Conservation (phyloP, 2,888 invertebrate genomes). For the Drosophila demipolita region DNA sequence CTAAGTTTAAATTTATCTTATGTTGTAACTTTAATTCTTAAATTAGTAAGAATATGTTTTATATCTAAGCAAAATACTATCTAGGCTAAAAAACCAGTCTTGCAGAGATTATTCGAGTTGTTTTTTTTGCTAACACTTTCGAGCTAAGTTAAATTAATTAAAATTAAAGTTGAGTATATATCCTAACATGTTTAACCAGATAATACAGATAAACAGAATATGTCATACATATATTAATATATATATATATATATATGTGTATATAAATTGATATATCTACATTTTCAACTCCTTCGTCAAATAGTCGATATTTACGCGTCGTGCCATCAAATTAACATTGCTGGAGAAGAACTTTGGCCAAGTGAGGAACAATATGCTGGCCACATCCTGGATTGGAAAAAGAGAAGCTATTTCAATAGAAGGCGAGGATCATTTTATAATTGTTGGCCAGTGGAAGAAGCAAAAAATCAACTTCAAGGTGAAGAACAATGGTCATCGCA, state of each 20-base stretch:
- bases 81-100: too few relatives aligned
- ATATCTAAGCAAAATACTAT: too few relatives aligned
- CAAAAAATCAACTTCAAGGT: conserved; percentile 57
- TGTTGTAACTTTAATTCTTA: too few relatives aligned
- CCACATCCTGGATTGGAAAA: not conserved
- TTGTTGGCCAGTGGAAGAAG: conserved; percentile 84
- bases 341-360: conserved; percentile 61
- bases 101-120: not conserved
- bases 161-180: not conserved
- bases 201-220: not conserved
- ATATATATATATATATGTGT: not conserved
- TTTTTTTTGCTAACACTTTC: not conserved
- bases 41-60: too few relatives aligned
- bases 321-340: conserved; percentile 73
- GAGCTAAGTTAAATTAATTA: not conserved
- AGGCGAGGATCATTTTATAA: conserved; percentile 84
- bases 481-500: conserved; percentile 62
- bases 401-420: conserved; percentile 86
- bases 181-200: not conserved
- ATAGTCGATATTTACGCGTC: conserved; percentile 84
- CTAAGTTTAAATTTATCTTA: too few relatives aligned
- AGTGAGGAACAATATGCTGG: not conserved
- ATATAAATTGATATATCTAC: not conserved
- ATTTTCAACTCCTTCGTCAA: not conserved
- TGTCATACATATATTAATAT: not conserved